These are phyloP conservation scores for Oligia latruncula DNA, from an alignment of 2,888 invertebrate genomes.

Conservation along the genomic window DNA sequence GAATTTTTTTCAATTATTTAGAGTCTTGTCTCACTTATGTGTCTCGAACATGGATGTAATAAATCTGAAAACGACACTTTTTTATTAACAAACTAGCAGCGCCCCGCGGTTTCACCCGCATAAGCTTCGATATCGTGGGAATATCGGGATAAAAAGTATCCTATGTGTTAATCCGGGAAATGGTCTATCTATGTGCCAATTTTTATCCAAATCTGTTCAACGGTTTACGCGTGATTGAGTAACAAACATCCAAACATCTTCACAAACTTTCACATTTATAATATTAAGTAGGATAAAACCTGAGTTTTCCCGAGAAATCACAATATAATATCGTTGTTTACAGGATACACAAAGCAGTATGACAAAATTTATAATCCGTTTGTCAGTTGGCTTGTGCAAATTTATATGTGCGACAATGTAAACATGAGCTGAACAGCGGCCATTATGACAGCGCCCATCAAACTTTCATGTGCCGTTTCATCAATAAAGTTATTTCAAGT, in stretches of 20 bases:
- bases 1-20: not conserved
- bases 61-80: not conserved
- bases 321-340: not conserved
- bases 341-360: not conserved
- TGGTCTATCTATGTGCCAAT: no score
- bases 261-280: no score
- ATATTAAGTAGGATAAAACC: no score
- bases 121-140: no score
- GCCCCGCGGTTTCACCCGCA: no score
- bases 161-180: no score
- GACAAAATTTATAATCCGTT: conserved; percentile 39
- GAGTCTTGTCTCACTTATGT: not conserved
- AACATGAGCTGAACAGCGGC: conserved; percentile 60
- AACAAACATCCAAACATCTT: no score
- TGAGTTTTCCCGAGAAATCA: not conserved
- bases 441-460: conserved; percentile 71
- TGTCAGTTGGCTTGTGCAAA: conserved; percentile 36
- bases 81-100: not conserved
- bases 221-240: no score
- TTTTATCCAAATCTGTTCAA: no score
- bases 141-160: no score
- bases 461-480: conserved; percentile 69
- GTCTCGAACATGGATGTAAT: not conserved
- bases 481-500: conserved; percentile 77
- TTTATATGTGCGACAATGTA: conserved; percentile 68